Conservation (phyloP, 2,113 vertebrate genomes). For the Sphyrna mokarran region DNA sequence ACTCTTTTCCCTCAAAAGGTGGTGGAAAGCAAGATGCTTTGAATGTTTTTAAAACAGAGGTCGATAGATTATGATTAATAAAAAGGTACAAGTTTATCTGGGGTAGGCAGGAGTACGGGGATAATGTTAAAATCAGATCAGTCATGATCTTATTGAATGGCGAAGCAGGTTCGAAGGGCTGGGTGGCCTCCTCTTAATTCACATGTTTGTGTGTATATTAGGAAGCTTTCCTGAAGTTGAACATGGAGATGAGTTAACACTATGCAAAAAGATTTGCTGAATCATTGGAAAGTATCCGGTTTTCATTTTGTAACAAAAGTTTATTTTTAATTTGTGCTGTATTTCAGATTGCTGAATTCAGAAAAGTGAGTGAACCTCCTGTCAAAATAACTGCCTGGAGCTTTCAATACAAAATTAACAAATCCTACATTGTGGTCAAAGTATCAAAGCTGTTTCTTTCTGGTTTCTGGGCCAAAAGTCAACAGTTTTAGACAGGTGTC, state of each 20-base stretch:
- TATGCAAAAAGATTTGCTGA: not conserved
- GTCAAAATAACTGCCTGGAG: slow-evolving; percentile 55
- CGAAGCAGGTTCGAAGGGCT: no score
- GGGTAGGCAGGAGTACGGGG: no score
- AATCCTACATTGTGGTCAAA: slow-evolving; percentile 49
- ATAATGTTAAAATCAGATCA: no score
- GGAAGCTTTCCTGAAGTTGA: not conserved
- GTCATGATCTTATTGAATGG: no score
- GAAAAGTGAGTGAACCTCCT: slow-evolving; percentile 57
- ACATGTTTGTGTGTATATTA: not conserved
- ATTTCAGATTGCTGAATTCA: slow-evolving; percentile 42
- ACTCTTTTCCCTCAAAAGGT: no score
- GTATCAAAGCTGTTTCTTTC: slow-evolving; percentile 60
- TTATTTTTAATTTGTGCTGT: not conserved
- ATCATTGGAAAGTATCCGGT: not conserved
- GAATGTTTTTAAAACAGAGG: no score
- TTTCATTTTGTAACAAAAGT: not conserved
- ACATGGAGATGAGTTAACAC: not conserved
- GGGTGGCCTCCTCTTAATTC: no score
- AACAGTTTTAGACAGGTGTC: slow-evolving; percentile 61
- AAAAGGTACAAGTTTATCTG: no score
- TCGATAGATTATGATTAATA: no score
- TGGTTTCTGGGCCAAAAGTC: slow-evolving; percentile 59
- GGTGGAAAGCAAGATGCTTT: no score
- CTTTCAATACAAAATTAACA: slow-evolving; percentile 70